Evolutionary conservation across 1,140 invertebrate genomes (phyloP), one percentile per base, ranked within the genome.

Genomic region (Penaeus indicus): DNA sequence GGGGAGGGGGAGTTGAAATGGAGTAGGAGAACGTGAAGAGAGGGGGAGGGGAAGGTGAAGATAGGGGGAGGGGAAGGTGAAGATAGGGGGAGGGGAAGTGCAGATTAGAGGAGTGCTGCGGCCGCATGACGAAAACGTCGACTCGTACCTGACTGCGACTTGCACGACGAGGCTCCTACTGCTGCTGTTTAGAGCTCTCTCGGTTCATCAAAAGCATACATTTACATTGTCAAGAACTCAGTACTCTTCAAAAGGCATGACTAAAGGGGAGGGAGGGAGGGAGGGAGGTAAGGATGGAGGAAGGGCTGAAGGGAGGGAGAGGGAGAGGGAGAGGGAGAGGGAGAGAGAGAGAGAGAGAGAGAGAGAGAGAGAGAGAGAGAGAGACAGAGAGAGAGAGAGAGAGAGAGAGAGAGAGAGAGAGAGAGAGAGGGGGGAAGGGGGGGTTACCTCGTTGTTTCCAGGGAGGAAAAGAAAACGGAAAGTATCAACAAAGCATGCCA

Each of bases 311-410:
- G 64, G 13, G 64, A 69, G 64, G 13, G 64, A 69, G 13, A 69
- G 64, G 13, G 13, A 69, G 64, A 69, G 64, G 13, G 64, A 69
- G 64, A 69, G 64, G 13, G 64, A 69, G 64, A 69, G 64, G 13
- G 64, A 69, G 64, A 69, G 64, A 69, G 64, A 69, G 64, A 69
- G 4, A 5, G 64, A 69, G 13, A 69, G 64, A 69, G 64, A 69
- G 13, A 69, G 64, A 69, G 13, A 69, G 64, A 69, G 64, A 69
- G 64, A 69, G 64, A 69, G 64, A 69, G 64, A 69, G 64, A 69
- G 64, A 69, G 64, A 69, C 22, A 5, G 64, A 69, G 13, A 69
- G 64, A 69, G 64, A 69, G 64, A 69, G 64, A 69, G 64, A 69
- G 64, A 27, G 64, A 69, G 27, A 13, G 64, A 13, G 64, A 13